phyloP scores from a whole-genome alignment of 2,797 vertebrate genomes.

The Carapus acus region DNA sequence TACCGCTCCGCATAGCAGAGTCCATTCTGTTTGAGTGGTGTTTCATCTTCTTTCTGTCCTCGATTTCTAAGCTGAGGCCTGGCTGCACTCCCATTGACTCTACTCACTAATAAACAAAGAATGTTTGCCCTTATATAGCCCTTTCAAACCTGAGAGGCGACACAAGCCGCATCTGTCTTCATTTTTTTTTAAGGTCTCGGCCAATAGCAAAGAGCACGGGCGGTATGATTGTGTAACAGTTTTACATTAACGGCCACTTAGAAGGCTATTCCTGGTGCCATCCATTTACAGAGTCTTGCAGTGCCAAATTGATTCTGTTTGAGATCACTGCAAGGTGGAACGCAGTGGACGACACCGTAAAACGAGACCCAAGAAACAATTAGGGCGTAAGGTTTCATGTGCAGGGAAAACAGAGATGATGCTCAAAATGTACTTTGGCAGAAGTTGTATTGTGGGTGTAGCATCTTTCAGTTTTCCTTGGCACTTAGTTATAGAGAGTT shows the following conservation, averaged over 20 bases:
- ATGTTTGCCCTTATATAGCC: slow-evolving; percentile 73
- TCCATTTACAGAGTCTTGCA: slow-evolving; percentile 44
- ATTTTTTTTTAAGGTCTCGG: slow-evolving; percentile 32
- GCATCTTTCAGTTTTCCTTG: too few species aligned
- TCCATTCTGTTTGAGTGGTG: slow-evolving; percentile 41
- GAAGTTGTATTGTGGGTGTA: too few species aligned
- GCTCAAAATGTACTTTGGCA: too few species aligned
- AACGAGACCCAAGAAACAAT: not conserved
- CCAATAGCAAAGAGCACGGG: slow-evolving; percentile 49
- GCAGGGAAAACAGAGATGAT: not conserved
- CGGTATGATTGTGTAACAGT: slow-evolving; percentile 51
- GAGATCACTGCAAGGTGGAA: slow-evolving; percentile 19
- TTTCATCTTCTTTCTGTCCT: slow-evolving; percentile 55
- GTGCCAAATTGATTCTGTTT: slow-evolving; percentile 26
- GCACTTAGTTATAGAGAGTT: too few species aligned
- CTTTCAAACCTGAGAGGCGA: slow-evolving; percentile 50
- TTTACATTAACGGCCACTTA: slow-evolving; percentile 61
- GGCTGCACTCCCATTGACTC: slow-evolving; percentile 61
- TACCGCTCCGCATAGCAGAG: slow-evolving; percentile 51
- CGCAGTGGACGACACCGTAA: slow-evolving; percentile 4
- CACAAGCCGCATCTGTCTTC: slow-evolving; percentile 42
- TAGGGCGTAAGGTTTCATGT: not conserved
- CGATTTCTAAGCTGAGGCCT: slow-evolving; percentile 52
- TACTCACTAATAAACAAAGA: slow-evolving; percentile 72
- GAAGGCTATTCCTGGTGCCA: slow-evolving; percentile 51